A percentile compares a stretch with the other conserved stretches of the same genome.
phyloP scores from a whole-genome alignment of 53 echinoderm and acorn worm genomes.

The Holothuria leucospilota region DNA sequence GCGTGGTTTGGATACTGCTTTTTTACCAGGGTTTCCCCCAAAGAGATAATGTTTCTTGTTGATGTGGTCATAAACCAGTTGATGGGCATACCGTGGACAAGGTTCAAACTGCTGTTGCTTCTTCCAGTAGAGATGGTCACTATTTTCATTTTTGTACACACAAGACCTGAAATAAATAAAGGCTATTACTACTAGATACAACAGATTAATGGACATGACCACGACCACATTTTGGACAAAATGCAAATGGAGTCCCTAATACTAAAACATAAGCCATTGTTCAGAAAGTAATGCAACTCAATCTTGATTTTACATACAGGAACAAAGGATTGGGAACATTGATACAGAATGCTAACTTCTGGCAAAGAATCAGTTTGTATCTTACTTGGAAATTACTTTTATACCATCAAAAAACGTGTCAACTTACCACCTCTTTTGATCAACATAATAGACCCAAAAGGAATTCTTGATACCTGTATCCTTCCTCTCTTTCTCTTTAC shows the following conservation, averaged over 20 bases:
- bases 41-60: slow-evolving; percentile 94
- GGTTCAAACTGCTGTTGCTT: slow-evolving; percentile 86
- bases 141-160: slow-evolving; percentile 95
- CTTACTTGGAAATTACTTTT: too few relatives aligned
- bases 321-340: too few relatives aligned
- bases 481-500: slow-evolving; percentile 95
- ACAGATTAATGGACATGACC: too few relatives aligned
- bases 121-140: slow-evolving; percentile 89
- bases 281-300: too few relatives aligned
- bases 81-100: slow-evolving; percentile 94
- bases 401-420: too few relatives aligned
- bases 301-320: too few relatives aligned
- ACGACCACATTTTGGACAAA: too few relatives aligned
- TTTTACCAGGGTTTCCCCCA: slow-evolving; percentile 94
- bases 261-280: too few relatives aligned
- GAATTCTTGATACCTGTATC: slow-evolving; percentile 93
- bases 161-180: slow-evolving; percentile 70
- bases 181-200: too few relatives aligned
- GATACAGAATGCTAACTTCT: too few relatives aligned
- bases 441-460: slow-evolving; percentile 96
- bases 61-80: slow-evolving; percentile 88
- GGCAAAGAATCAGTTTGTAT: too few relatives aligned
- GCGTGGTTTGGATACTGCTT: slow-evolving; percentile 69
- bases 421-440: slow-evolving; percentile 93
- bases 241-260: too few relatives aligned